A percentile compares a stretch with the other conserved stretches of the same genome.
These are phyloP conservation scores for Leucoraja ocellata DNA, from an alignment of 2,797 vertebrate genomes.

Conservation along the genomic window DNA sequence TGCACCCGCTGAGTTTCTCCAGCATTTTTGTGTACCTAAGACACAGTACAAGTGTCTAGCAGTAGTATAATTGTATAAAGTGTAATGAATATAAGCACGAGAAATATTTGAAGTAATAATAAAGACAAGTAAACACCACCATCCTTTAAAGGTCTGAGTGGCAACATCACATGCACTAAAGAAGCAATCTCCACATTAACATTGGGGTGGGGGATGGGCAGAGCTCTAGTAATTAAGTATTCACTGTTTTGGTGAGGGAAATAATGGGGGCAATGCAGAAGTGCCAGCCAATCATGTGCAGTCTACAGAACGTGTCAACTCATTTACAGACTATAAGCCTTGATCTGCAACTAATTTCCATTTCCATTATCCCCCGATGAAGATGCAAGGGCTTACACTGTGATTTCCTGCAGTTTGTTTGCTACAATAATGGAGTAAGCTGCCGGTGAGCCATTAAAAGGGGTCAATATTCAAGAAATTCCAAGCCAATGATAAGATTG, in stretches of 20 bases:
- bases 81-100: neutral
- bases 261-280: neutral
- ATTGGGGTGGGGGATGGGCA: neutral
- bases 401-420: neutral
- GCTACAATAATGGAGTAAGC: neutral
- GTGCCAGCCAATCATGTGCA: neutral
- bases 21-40: too few species aligned
- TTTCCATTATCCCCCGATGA: too few species aligned
- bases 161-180: neutral
- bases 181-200: neutral
- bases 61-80: too few species aligned
- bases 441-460: neutral
- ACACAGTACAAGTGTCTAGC: too few species aligned
- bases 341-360: too few species aligned
- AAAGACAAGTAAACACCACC: neutral
- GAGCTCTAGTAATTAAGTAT: neutral
- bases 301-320: too few species aligned
- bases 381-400: neutral
- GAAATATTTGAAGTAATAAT: neutral
- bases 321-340: too few species aligned
- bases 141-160: neutral
- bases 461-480: neutral
- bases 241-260: neutral
- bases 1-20: too few species aligned
- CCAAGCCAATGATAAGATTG: neutral